Base-by-base conservation (phyloP, 2,797 vertebrate species). In the Eospalax fontanierii region DNA sequence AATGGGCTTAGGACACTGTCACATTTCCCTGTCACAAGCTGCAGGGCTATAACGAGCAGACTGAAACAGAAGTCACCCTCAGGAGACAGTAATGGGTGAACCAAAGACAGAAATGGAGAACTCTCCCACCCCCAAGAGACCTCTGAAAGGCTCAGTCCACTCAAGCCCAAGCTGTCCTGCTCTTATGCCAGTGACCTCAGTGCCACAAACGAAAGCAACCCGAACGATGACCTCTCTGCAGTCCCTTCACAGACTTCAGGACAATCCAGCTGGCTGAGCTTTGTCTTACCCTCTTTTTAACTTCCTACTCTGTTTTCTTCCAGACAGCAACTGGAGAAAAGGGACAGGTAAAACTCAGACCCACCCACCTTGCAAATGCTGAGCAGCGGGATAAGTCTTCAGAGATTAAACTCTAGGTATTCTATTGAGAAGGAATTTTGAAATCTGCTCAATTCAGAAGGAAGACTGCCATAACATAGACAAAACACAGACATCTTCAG, bases 391-490 rank as follows among this genome's bases (percentile, higher is more conserved):
- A 2, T 43, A 81, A 78, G 26, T 85, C 87, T 93, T 87, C 70
- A 66, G 91, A 87, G 91, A 94, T 78, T 92, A 59, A 70, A 68
- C 82, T 91, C 63, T 26, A 71, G 73, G 30, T 24, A 82, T 61
- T 82, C 63, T 4, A 21, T 73, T 61, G 81, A 91, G 35, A 86
- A 87, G 43, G 75, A 85, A 87, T 68, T 91, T 87, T 85, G 84
- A 79, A 91, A 85, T 95, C 75, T 46, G 24, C 65, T 94, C 91
- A 81, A 11, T 80, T 66, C 76, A 79, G 46, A 94, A 59, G 26
- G 91, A 96, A 87, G 76, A 73, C 78, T 94, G 95, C 68, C 95
- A 91, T 95, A 92, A 95, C 79, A 96, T 0, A 93, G 75, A 89
- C 0, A 92, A 80, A 26, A 71, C 16, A 22, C 8, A 86, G 50